phyloP scores from a whole-genome alignment of 2,113 vertebrate species.

The Cynopterus brachyotis region DNA sequence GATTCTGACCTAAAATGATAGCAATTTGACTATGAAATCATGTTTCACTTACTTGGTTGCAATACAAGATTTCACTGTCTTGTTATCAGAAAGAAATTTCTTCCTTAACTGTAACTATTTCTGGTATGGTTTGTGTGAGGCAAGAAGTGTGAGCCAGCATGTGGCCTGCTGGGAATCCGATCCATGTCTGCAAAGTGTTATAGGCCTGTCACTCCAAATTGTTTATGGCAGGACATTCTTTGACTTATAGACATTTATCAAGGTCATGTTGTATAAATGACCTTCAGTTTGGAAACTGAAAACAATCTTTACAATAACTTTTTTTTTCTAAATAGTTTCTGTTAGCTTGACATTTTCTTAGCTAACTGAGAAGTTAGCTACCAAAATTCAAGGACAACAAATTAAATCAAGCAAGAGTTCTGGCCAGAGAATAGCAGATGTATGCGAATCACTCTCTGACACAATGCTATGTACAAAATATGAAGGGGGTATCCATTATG shows the following conservation, averaged over 20 bases:
- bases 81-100: not conserved
- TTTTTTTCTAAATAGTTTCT: slow-evolving; percentile 52
- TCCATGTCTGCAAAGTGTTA: slow-evolving; percentile 47
- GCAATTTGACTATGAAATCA: not conserved
- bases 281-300: slow-evolving; percentile 38
- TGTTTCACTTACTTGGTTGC: not conserved
- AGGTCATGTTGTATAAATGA: slow-evolving; percentile 60
- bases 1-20: not conserved
- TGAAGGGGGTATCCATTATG: not conserved
- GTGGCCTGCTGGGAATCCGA: slow-evolving; percentile 28
- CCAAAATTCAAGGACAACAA: slow-evolving; percentile 38
- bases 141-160: not conserved
- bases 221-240: slow-evolving; percentile 52
- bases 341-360: slow-evolving; percentile 22
- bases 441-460: not conserved
- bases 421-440: not conserved
- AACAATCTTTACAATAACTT: slow-evolving; percentile 59
- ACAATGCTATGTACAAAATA: not conserved
- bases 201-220: slow-evolving; percentile 42
- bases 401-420: slow-evolving; percentile 18
- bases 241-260: slow-evolving; percentile 66
- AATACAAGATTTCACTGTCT: not conserved
- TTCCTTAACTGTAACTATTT: not conserved
- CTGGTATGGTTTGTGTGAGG: not conserved
- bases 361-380: slow-evolving; percentile 37